These are phyloP conservation scores for Platynereis dumerilii DNA, from an alignment of 2,888 invertebrate genomes.

Conservation along the genomic window DNA sequence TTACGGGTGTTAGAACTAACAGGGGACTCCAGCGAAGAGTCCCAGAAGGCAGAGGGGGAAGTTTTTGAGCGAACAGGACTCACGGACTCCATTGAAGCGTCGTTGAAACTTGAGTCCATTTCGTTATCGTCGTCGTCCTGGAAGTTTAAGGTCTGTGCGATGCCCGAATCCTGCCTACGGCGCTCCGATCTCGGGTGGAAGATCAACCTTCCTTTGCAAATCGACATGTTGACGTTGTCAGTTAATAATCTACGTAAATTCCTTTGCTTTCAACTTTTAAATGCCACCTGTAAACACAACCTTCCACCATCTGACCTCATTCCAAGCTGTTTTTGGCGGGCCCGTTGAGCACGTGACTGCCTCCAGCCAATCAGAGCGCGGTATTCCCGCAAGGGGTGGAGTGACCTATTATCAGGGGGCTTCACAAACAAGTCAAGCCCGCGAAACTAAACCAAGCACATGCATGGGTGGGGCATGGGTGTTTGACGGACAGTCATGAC, in stretches of 20 bases:
- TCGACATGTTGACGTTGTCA: conserved; percentile 18
- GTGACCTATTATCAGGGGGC: too few species aligned
- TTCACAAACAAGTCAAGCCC: too few species aligned
- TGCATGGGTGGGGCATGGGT: too few species aligned
- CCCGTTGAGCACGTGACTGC: conserved; percentile 50
- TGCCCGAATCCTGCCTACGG: conserved; percentile 42
- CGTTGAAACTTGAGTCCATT: conserved; percentile 20
- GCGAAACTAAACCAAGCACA: too few species aligned
- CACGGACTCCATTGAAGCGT: conserved; percentile 4
- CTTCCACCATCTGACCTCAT: not conserved
- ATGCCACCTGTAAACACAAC: not conserved
- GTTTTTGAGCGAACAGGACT: not conserved
- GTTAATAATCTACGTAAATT: conserved; percentile 1
- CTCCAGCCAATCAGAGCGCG: not conserved
- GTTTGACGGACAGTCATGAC: too few species aligned
- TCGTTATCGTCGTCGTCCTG: conserved; percentile 39
- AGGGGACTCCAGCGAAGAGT: conserved; percentile 8
- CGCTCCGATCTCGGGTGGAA: conserved; percentile 46
- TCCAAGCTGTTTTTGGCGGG: conserved; percentile 50
- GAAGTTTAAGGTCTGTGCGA: conserved; percentile 40
- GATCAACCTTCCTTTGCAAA: conserved; percentile 32
- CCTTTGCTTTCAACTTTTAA: not conserved
- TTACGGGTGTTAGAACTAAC: conserved; percentile 11
- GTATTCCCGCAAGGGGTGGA: too few species aligned
- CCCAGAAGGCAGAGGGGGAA: conserved; percentile 6